Evolutionary conservation across 2,888 invertebrate species (phyloP).

Genomic region (Amphiduros pacificus): DNA sequence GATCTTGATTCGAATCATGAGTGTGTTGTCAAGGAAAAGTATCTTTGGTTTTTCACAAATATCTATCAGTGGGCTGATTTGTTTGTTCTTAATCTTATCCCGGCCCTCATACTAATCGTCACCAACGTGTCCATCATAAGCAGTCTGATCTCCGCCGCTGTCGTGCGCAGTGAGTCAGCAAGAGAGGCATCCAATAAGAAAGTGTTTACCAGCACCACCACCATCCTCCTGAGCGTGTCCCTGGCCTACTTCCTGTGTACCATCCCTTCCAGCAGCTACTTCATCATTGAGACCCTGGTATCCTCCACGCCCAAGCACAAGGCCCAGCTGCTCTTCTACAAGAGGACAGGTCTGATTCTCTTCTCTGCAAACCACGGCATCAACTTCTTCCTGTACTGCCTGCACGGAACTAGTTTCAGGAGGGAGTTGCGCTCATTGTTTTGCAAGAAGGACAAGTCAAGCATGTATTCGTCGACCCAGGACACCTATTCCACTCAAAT

Average conservation of each 20-base stretch:
- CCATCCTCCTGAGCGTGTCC: background rate
- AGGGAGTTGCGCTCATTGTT: too few species aligned
- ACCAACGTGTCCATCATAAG: background rate
- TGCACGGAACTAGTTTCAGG: too few species aligned
- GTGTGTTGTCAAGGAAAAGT: background rate
- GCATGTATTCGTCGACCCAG: too few species aligned
- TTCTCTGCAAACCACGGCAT: background rate
- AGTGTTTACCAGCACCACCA: background rate
- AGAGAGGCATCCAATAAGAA: background rate
- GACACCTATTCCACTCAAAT: too few species aligned
- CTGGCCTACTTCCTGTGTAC: constrained; percentile 1
- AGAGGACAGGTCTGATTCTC: background rate
- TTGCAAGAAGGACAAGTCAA: too few species aligned
- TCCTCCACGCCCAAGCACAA: background rate
- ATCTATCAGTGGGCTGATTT: background rate
- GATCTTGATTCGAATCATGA: background rate
- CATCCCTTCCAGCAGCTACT: background rate
- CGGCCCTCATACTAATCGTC: background rate
- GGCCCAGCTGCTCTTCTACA: background rate
- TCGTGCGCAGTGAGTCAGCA: background rate
- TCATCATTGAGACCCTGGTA: background rate
- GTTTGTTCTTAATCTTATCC: background rate
- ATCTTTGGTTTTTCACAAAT: background rate
- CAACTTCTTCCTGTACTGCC: too few species aligned
- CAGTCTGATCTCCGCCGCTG: background rate